phyloP scores from a whole-genome alignment of 2,113 vertebrate genomes.

The Bostrychus sinensis region DNA sequence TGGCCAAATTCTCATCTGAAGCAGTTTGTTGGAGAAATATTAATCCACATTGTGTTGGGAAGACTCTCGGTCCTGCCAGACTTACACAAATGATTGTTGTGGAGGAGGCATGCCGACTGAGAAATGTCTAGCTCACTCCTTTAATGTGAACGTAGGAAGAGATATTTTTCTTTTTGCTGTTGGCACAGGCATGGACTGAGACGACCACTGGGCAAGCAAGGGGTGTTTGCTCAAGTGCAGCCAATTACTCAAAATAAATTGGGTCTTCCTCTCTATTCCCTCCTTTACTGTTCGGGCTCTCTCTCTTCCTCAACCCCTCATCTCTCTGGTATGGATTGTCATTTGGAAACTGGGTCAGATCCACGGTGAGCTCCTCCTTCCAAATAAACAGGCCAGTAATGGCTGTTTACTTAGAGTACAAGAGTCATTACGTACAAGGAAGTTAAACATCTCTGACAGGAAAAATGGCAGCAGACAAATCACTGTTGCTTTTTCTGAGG shows the following conservation, averaged over 20 bases:
- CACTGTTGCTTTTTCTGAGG: constrained; percentile 69
- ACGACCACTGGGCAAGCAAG: constrained; percentile 67
- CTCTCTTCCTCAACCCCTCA: constrained; percentile 46
- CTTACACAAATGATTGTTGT: constrained; percentile 41
- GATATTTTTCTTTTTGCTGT: constrained; percentile 45
- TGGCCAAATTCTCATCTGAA: constrained; percentile 18
- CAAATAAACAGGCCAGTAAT: constrained; percentile 81
- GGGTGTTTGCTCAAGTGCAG: constrained; percentile 84
- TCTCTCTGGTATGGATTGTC: constrained; percentile 68
- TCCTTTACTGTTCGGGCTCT: constrained; percentile 42
- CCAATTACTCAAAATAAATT: constrained; percentile 84
- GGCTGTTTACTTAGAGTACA: constrained; percentile 77
- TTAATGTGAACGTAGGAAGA: constrained; percentile 48
- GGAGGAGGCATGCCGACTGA: constrained; percentile 23
- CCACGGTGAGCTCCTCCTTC: constrained; percentile 65
- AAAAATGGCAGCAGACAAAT: constrained; percentile 79
- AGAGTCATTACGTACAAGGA: constrained; percentile 72
- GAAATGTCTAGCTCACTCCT: constrained; percentile 37
- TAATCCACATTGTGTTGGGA: constrained; percentile 22
- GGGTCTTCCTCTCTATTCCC: constrained; percentile 73
- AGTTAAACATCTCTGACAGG: constrained; percentile 82
- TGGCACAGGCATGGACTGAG: constrained; percentile 55
- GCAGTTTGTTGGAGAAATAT: constrained; percentile 15
- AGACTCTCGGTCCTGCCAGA: constrained; percentile 20
- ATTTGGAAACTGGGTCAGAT: constrained; percentile 67